Evolutionary conservation across 1,140 invertebrate genomes (phyloP).

Genomic region (Heliothis virescens): DNA sequence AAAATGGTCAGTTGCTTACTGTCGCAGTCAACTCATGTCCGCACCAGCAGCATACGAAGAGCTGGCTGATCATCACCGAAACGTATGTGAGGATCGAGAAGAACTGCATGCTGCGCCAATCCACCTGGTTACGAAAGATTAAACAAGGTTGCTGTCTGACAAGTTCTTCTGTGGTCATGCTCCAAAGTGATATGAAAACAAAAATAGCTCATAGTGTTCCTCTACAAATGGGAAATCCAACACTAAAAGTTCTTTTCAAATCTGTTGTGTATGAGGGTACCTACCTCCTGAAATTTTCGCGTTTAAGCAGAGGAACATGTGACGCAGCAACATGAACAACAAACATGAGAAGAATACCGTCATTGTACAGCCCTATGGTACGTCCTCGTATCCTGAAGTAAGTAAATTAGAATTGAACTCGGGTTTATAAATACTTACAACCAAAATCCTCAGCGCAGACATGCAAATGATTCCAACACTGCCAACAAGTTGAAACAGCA

Average conservation of each 20-base stretch:
- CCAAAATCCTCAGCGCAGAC: slow-evolving; percentile 76
- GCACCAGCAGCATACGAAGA: slow-evolving; percentile 87
- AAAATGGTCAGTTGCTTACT: slow-evolving; percentile 67
- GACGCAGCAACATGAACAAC: neutral
- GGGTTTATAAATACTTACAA: slow-evolving; percentile 60
- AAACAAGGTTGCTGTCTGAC: neutral
- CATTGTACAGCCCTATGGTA: too few relatives aligned
- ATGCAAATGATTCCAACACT: slow-evolving; percentile 80
- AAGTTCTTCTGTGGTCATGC: too few relatives aligned
- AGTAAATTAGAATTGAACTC: too few relatives aligned
- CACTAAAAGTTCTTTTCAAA: too few relatives aligned
- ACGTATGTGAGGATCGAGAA: slow-evolving; percentile 81
- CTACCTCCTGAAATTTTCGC: neutral
- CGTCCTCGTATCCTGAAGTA: too few relatives aligned
- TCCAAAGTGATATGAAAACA: too few relatives aligned
- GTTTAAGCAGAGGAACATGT: too few relatives aligned
- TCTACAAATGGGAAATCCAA: too few relatives aligned
- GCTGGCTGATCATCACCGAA: slow-evolving; percentile 82
- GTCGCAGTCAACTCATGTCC: slow-evolving; percentile 87
- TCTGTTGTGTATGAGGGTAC: too few relatives aligned
- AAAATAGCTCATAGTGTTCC: too few relatives aligned
- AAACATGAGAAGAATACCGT: neutral
- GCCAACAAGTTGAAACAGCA: slow-evolving; percentile 78
- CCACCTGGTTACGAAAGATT: slow-evolving; percentile 56
- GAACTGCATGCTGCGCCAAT: slow-evolving; percentile 80